Percentiles rank a stretch among this genome's conserved stretches.
phyloP scores from a whole-genome alignment of 2,797 vertebrate species.

The Erethizon dorsatum region DNA sequence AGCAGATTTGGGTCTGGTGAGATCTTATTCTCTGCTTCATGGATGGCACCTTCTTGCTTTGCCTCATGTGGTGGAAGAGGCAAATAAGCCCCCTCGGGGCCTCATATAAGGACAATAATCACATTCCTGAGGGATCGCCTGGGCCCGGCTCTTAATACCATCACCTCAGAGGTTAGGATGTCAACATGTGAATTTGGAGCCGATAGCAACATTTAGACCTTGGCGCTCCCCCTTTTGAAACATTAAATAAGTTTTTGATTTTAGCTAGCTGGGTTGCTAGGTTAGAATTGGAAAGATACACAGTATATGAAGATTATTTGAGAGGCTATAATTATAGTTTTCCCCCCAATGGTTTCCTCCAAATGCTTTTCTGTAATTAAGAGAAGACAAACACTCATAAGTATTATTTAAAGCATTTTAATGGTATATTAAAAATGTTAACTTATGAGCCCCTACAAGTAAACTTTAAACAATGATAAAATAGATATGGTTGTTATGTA shows the following conservation, averaged over 20 bases:
- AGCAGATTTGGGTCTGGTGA: not conserved
- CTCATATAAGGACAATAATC: not conserved
- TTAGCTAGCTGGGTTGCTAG: constrained; percentile 17
- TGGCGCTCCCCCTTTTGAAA: not conserved
- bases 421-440: constrained; percentile 23
- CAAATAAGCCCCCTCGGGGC: not conserved
- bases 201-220: not conserved
- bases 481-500: not conserved
- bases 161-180: not conserved
- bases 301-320: constrained; percentile 10
- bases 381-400: not conserved
- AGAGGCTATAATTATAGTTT: constrained; percentile 22
- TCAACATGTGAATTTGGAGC: not conserved
- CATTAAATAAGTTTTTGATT: constrained; percentile 26
- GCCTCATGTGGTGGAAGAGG: not conserved
- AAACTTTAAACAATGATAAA: not conserved
- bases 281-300: not conserved
- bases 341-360: not conserved
- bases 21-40: not conserved
- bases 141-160: not conserved
- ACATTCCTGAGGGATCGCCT: not conserved
- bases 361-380: constrained; percentile 46
- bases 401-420: constrained; percentile 19
- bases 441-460: not conserved
- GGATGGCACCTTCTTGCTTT: not conserved